Conservation (phyloP, 2,888 invertebrate species). For the Ectemnius lituratus region DNA sequence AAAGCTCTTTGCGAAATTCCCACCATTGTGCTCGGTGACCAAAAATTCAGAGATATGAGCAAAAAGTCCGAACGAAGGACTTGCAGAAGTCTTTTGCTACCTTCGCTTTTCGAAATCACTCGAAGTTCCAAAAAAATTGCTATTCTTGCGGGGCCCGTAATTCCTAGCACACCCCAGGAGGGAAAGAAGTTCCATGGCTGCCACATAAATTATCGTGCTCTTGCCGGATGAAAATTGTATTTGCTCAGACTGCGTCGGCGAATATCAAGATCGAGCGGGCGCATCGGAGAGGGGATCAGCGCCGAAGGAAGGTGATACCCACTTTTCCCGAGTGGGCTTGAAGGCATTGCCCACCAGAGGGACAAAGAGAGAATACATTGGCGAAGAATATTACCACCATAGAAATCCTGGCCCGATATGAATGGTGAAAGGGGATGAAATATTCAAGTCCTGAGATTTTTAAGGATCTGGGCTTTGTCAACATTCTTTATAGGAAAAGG, state of each 20-base stretch:
- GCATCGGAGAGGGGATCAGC: neutral
- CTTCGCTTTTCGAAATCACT: conserved; percentile 19
- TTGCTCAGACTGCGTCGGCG: neutral
- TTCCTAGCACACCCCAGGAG: neutral
- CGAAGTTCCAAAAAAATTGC: too few species aligned
- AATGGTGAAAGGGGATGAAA: too few species aligned
- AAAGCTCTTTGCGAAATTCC: conserved; percentile 45
- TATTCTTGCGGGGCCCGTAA: too few species aligned
- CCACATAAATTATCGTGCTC: conserved; percentile 4
- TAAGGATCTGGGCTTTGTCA: too few species aligned
- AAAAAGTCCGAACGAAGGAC: conserved; percentile 38
- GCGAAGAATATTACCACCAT: too few species aligned
- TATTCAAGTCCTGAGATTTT: too few species aligned
- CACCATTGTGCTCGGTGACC: conserved; percentile 40
- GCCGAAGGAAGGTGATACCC: neutral
- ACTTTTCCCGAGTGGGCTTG: neutral
- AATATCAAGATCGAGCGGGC: too few species aligned
- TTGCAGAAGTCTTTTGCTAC: conserved; percentile 32
- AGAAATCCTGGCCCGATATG: too few species aligned
- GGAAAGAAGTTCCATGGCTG: too few species aligned
- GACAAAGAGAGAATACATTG: too few species aligned
- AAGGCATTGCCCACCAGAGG: too few species aligned
- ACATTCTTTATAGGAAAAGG: too few species aligned
- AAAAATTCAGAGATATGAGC: conserved; percentile 36
- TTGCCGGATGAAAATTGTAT: conserved; percentile 5